Evolutionary conservation across 2,797 vertebrate species (phyloP), one percentile per base, ranked within the genome.

Genomic region (Sylvia borin): DNA sequence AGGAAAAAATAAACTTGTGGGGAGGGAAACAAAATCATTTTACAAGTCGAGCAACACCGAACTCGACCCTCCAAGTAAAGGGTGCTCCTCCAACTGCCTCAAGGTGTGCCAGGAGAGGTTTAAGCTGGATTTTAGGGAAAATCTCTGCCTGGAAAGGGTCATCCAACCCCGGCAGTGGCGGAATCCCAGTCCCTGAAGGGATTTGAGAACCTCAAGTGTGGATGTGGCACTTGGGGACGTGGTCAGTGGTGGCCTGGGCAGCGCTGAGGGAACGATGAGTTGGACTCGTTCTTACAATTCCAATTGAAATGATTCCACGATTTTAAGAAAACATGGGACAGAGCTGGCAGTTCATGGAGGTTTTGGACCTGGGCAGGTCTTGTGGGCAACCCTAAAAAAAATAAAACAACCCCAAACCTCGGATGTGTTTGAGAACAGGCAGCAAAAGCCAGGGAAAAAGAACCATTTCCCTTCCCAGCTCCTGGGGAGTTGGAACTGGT

Each of bases 381-480:
- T 64, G 62, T 4, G 34, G 51, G n/a, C 34, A 54, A 10, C 48
- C 40, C n/a, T 25, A 18, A 45, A 87, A 47, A 58, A 11, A 1
- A 36, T 36, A 21, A 50, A 86, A 34, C 51, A 11, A 0, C 6
- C 17, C 43, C 40, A 83, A 51, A 29, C 14, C 22, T 7, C 7
- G 32, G 32, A 3, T 3, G 36, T 4, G 64, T 45, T 34, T 55
- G 64, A 78, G 50, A 83, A 40, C 10, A 7, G 65, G 53, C 48
- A 31, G 11, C 34, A 34, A 66, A 45, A 74, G 10, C 62, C 3
- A 1, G 11, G 9, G 27, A 20, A 58, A 58, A 66, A 62, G 61
- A 80, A 85, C 27, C 20, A 11, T 45, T 95, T 90, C 62, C 18
- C 48, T 90, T 80, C 51, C 32, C 62, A 83, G 84, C 91, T 93